A percentile compares a stretch with the other conserved stretches of the same genome.
Conservation (phyloP, 2,113 vertebrate genomes). For the Amblyopsis rosae region DNA sequence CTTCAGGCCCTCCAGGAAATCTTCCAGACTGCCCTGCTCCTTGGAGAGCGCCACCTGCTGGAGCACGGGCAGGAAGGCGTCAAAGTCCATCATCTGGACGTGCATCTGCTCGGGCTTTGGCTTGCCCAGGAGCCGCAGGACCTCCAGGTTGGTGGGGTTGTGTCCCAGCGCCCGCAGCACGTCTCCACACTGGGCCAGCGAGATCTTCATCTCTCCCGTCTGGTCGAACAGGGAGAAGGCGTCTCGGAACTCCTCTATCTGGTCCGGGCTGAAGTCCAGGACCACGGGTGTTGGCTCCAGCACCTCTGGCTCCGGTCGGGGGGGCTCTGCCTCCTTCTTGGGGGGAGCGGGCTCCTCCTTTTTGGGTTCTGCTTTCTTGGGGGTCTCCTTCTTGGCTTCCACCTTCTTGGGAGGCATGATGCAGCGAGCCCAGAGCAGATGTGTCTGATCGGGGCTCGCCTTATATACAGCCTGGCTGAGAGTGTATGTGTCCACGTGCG, state of each 20-base stretch:
- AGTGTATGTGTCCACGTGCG: neutral
- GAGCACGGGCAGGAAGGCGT: constrained; percentile 93
- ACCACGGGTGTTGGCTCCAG: constrained; percentile 67
- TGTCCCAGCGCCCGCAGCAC: constrained; percentile 92
- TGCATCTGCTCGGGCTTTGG: constrained; percentile 91
- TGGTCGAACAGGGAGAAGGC: constrained; percentile 93
- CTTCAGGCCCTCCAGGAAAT: constrained; percentile 93
- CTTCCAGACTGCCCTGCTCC: constrained; percentile 93
- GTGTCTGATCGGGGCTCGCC: neutral
- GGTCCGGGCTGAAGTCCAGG: constrained; percentile 83
- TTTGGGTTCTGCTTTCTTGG: constrained; percentile 70
- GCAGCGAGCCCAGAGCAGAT: neutral
- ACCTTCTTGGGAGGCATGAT: constrained; percentile 59
- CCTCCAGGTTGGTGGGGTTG: constrained; percentile 94
- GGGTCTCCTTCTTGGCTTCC: constrained; percentile 74
- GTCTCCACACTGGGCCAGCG: constrained; percentile 87
- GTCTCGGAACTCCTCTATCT: constrained; percentile 92
- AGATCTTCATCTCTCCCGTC: constrained; percentile 94
- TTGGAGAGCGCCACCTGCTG: constrained; percentile 90
- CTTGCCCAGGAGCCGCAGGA: constrained; percentile 89
- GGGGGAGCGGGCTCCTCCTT: constrained; percentile 68
- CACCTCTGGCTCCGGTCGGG: constrained; percentile 51
- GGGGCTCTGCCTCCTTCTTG: constrained; percentile 34
- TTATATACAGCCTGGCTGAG: neutral
- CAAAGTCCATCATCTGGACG: constrained; percentile 87